Evolutionary conservation across 2,113 vertebrate species (phyloP), one percentile per base, ranked within the genome.

Genomic region (Cheirogaleus medius): DNA sequence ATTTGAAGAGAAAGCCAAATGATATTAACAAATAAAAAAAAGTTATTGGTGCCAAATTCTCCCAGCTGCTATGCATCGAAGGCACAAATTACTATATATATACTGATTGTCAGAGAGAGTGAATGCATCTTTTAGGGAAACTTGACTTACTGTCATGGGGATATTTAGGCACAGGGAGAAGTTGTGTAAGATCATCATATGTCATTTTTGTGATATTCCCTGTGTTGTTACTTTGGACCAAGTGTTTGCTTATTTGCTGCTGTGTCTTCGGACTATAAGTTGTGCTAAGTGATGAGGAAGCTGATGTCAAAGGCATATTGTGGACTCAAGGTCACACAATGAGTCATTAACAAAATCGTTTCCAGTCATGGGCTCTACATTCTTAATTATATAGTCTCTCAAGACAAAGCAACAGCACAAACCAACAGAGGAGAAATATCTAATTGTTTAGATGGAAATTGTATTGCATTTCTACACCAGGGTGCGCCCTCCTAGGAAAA

Each of bases 1-100:
- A 97, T 97, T 96, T 94, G 89, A 87, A 78, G 14, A 92, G 58
- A 84, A 95, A 90, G 95, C 97, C 97, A 98, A 97, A 92, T 85
- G 90, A 97, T 96, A 97, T 97, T 96, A 97, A 80, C 34, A 90
- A 95, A 95, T 92, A 66, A 83, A 89, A 95, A 80, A 84, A 76
- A 13, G 13, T 64, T 80, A 87, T 81, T 93, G 94, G 87, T 96
- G 84, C 78, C 83, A 97, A 96, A 96, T 92, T 94, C 18, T 93
- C 90, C 94, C 95, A 97, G 93, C 90, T 97, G 96, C 87, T 97
- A 64, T 66, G n/a, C 73, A 95, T 10, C 42, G 34, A 89, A 87
- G 47, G 64, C 32, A 49, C 81, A 97, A 58, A 91, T 92, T 76
- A 37, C 54, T 84, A 52, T 86, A 88, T 93, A 74, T 80, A 42